A percentile compares a stretch with the other conserved stretches of the same genome.
Conservation (phyloP, 2,113 vertebrate genomes). For the Cathartes aura region DNA sequence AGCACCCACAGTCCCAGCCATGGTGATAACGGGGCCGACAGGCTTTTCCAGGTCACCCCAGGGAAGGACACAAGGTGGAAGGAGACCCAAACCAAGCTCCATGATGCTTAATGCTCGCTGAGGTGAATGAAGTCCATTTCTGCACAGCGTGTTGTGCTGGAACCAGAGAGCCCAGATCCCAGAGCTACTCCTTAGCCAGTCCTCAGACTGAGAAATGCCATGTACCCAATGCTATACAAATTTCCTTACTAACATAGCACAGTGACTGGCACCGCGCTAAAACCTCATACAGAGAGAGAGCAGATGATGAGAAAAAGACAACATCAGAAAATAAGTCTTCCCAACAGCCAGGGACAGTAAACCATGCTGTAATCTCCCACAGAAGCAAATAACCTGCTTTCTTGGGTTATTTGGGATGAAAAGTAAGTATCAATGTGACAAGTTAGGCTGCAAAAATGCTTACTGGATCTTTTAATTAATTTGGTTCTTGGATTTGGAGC, state of each 20-base stretch:
- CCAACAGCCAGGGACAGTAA: background rate
- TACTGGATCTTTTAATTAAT: background rate
- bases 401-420: background rate
- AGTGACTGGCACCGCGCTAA: no score
- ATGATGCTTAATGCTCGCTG: no score
- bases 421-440: background rate
- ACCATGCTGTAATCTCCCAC: background rate
- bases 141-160: background rate
- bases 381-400: background rate
- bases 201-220: no score
- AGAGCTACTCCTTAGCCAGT: background rate
- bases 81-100: background rate
- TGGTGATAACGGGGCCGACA: rapidly evolving
- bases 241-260: background rate
- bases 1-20: no score
- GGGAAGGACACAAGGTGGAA: background rate
- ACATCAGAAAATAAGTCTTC: background rate
- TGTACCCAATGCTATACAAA: background rate
- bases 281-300: background rate
- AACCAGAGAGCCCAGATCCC: background rate
- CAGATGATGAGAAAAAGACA: background rate
- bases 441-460: background rate
- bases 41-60: background rate
- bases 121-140: background rate
- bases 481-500: background rate